Base-by-base conservation (phyloP, 2,797 vertebrate species). In the Pseudocheirus occidentalis region DNA sequence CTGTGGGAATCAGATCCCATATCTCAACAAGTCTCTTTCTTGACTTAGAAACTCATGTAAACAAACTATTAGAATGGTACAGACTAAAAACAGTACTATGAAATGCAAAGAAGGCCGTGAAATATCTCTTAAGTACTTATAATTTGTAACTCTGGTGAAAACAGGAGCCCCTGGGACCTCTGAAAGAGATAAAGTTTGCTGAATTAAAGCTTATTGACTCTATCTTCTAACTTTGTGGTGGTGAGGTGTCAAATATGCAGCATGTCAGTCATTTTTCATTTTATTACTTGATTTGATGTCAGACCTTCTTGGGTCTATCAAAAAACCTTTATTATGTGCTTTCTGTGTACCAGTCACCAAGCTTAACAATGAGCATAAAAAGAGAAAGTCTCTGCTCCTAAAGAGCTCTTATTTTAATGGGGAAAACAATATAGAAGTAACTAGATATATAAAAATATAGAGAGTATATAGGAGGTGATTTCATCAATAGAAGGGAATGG, bases 61-160 rank as follows among this genome's bases (percentile, higher is more conserved):
- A 53, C 2, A 53, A 54, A 90, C 6, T 90, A 90, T 55, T 34
- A 55, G 12, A 34, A 54, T 34, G 50, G 13, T 24, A 21, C 52
- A 95, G 50, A n/a, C 62, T 92, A 90, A 66, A n/a, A 93, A 66
- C 92, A 52, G 92, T 81, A 87, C 92, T 93, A 62, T 55, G 16
- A 16, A 94, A 81, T 50, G 50, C 16, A 11, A 94, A 59, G 57
- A 57, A 21, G 90, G 10, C 14, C 56, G 21, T 91, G 87, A 93
- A 93, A 59, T 95, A 90, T 53, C 12, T 91, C 34, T 12, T 53
- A 94, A 92, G 34, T 90, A 40, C 40, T 81, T 18, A 1, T 81
- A 10, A 46, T 46, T 7, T 81, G 40, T 21, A 46, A 46, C 18
- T 81, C 7, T 81, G 66, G 21, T 81, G n/a, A 81, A 46, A 46